Conservation (phyloP, 1,140 invertebrate genomes). For the Sogatella furcifera region DNA sequence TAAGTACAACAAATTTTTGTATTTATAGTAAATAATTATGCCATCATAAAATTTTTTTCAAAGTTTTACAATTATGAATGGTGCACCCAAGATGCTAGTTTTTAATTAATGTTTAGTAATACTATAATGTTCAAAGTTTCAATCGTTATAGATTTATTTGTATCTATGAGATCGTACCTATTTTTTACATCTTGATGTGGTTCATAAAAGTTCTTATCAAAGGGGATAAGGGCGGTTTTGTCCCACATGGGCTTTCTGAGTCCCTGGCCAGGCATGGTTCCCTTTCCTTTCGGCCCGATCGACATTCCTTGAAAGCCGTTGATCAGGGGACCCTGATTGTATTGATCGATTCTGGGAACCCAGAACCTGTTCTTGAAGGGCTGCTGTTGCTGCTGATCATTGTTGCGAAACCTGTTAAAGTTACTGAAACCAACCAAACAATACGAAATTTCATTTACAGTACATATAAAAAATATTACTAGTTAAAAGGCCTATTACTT, state of each 20-base stretch:
- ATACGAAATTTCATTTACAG: too few relatives aligned
- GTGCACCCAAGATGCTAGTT: too few relatives aligned
- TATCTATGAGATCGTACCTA: conserved; percentile 31
- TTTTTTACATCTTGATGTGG: conserved; percentile 66
- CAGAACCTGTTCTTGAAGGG: conserved; percentile 7
- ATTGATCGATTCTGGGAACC: background rate
- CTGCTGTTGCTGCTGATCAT: conserved; percentile 6
- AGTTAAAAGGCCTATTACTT: too few relatives aligned
- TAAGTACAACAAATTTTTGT: too few relatives aligned
- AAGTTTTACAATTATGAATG: too few relatives aligned
- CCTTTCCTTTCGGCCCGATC: conserved; percentile 22
- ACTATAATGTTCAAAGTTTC: too few relatives aligned
- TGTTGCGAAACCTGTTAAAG: conserved; percentile 1
- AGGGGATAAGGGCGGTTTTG: conserved; percentile 54
- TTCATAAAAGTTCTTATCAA: conserved; percentile 86
- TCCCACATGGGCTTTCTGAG: conserved; percentile 82
- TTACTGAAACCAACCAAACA: background rate
- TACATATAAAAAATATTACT: too few relatives aligned
- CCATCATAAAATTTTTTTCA: too few relatives aligned
- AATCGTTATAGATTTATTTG: too few relatives aligned
- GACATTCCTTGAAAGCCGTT: conserved; percentile 1
- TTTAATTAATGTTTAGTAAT: too few relatives aligned
- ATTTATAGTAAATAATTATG: too few relatives aligned
- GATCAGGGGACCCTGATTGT: background rate
- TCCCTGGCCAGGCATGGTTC: conserved; percentile 54